phyloP scores from a whole-genome alignment of 1,140 invertebrate species.

The Heliconius nattereri region DNA sequence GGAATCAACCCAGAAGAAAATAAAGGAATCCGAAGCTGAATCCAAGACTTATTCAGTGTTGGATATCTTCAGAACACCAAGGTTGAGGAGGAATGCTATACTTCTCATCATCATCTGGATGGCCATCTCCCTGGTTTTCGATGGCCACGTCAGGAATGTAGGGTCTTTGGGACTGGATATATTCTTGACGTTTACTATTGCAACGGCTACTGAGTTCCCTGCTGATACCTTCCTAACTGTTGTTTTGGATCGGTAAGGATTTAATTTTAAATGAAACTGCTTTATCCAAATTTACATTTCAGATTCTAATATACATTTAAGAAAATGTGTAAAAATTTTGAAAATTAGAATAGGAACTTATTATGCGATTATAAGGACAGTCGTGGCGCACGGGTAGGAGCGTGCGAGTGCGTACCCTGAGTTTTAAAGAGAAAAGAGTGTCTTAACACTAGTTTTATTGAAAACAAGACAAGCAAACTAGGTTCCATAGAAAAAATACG shows the following conservation, averaged over 20 bases:
- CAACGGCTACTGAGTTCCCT: conserved; percentile 90
- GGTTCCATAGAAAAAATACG: too few species aligned
- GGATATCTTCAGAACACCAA: conserved; percentile 89
- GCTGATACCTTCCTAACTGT: conserved; percentile 91
- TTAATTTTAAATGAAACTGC: too few species aligned
- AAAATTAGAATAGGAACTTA: too few species aligned
- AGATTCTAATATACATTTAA: too few species aligned
- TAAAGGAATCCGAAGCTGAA: conserved; percentile 86
- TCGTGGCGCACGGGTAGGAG: too few species aligned
- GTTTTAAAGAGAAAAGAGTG: too few species aligned
- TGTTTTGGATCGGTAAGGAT: conserved; percentile 84
- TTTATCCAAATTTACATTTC: too few species aligned
- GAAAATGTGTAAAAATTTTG: too few species aligned
- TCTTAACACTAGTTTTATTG: background rate
- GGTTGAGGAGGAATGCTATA: conserved; percentile 86
- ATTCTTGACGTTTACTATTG: conserved; percentile 92
- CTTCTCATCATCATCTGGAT: conserved; percentile 92
- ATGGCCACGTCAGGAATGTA: conserved; percentile 92
- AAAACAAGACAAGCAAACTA: background rate
- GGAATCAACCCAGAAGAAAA: conserved; percentile 84
- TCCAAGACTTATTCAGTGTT: conserved; percentile 87
- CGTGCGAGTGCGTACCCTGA: too few species aligned
- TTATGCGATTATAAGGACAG: too few species aligned
- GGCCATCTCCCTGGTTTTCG: conserved; percentile 92
- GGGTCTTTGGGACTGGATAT: conserved; percentile 89